A percentile compares a stretch with the other conserved stretches of the same genome.
Evolutionary conservation across 2,888 invertebrate species (phyloP).

Genomic region (Athalia cordata): DNA sequence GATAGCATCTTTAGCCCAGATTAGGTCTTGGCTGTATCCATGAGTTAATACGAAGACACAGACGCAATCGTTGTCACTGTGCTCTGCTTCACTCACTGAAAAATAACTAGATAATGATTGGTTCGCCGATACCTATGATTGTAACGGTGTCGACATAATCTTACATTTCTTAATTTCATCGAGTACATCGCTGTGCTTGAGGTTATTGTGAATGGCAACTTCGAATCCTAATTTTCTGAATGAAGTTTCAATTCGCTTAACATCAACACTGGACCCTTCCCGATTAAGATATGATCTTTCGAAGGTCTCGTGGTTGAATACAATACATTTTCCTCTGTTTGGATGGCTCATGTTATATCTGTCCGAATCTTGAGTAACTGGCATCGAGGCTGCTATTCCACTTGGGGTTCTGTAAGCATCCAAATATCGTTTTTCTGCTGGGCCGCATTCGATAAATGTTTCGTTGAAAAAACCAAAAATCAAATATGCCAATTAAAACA

Average conservation of each 20-base stretch:
- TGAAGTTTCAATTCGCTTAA: slow-evolving; percentile 68
- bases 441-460: background rate
- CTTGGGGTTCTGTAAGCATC: slow-evolving; percentile 7
- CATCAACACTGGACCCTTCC: slow-evolving; percentile 76
- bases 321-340: slow-evolving; percentile 75
- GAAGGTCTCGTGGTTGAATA: slow-evolving; percentile 78
- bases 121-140: background rate
- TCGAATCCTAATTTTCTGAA: slow-evolving; percentile 71
- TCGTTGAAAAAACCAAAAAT: background rate
- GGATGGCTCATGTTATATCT: slow-evolving; percentile 76
- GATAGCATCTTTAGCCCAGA: slow-evolving; percentile 75
- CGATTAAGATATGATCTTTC: slow-evolving; percentile 72
- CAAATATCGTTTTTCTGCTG: background rate
- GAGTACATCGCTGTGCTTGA: slow-evolving; percentile 67
- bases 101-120: background rate
- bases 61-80: slow-evolving; percentile 76
- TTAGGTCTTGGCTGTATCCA: no score
- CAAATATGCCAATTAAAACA: no score
- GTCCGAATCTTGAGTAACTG: slow-evolving; percentile 62
- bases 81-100: slow-evolving; percentile 74
- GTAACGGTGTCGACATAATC: slow-evolving; percentile 16
- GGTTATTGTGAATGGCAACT: slow-evolving; percentile 67
- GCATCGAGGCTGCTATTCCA: slow-evolving; percentile 51
- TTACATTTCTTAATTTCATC: slow-evolving; percentile 60
- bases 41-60: slow-evolving; percentile 77